Conservation (phyloP, 2,888 invertebrate species). For the Galerucella nymphaeae region DNA sequence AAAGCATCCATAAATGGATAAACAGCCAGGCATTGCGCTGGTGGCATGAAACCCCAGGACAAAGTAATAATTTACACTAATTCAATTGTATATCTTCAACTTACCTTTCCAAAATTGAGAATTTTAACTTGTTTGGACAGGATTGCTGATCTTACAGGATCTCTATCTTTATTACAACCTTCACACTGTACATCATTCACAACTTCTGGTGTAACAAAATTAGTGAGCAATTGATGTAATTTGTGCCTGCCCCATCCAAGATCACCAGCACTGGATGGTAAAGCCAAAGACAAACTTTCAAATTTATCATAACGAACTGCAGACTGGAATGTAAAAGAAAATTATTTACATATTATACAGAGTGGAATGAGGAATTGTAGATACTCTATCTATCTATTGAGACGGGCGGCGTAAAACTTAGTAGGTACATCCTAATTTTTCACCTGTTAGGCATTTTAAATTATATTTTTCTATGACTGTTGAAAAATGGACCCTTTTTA, state of each 20-base stretch:
- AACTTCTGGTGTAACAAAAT: slow-evolving; percentile 88
- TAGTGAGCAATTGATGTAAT: slow-evolving; percentile 78
- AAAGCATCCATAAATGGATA: no score
- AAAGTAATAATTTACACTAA: slow-evolving; percentile 8
- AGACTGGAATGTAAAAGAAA: slow-evolving; percentile 69
- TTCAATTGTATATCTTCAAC: not conserved
- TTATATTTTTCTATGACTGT: no score
- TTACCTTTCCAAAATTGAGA: slow-evolving; percentile 80
- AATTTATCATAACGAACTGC: slow-evolving; percentile 93
- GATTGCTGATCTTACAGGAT: slow-evolving; percentile 62
- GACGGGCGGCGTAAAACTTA: no score
- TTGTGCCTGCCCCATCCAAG: slow-evolving; percentile 73
- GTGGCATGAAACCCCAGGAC: no score
- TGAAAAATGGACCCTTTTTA: no score
- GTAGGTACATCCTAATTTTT: no score
- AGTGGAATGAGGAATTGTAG: no score
- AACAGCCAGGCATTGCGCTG: no score
- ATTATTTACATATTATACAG: not conserved
- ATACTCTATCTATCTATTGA: no score
- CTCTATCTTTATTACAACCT: slow-evolving; percentile 70
- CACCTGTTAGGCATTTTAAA: no score
- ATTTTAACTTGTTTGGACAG: slow-evolving; percentile 76
- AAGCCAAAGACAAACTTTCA: slow-evolving; percentile 86
- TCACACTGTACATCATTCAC: slow-evolving; percentile 87
- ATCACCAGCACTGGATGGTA: slow-evolving; percentile 74